phyloP scores from a whole-genome alignment of 2,113 vertebrate species.

The Monarcha castaneiventris region DNA sequence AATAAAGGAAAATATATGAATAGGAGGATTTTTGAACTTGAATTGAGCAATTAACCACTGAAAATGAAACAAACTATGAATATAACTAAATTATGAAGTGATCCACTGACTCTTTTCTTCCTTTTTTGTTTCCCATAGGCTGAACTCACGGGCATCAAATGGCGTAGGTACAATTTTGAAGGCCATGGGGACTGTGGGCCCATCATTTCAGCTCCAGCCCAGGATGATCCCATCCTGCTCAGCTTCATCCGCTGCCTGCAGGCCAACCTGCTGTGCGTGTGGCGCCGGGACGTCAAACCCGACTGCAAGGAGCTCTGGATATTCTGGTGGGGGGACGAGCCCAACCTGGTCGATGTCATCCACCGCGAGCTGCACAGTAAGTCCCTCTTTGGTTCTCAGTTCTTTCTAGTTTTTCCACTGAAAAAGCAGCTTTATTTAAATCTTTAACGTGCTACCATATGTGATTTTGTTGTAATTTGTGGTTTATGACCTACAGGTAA shows the following conservation, averaged over 20 bases:
- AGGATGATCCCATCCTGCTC: conserved; percentile 95
- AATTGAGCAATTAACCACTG: neutral
- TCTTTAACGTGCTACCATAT: neutral
- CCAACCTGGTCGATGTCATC: conserved; percentile 90
- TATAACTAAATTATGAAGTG: neutral
- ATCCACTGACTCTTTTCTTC: neutral
- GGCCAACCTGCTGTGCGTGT: conserved; percentile 96
- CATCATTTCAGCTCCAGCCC: conserved; percentile 95
- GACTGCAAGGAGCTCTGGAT: conserved; percentile 95
- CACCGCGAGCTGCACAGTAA: conserved; percentile 96
- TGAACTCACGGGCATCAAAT: conserved; percentile 98
- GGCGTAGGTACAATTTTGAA: conserved; percentile 96
- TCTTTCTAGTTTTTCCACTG: rapidly evolving
- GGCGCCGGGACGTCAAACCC: conserved; percentile 93
- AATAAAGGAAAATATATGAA: neutral
- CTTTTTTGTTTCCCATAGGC: conserved; percentile 69
- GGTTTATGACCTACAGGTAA: neutral
- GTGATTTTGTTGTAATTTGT: neutral
- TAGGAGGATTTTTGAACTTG: neutral
- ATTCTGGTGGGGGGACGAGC: conserved; percentile 99
- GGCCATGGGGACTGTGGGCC: conserved; percentile 93
- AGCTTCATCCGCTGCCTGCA: conserved; percentile 97
- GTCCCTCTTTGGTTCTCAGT: neutral
- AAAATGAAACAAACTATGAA: neutral
- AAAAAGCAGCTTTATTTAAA: neutral